These are phyloP conservation scores for Chrysogorgia sp. DNA, from an alignment of 92 coral and sea anemone genomes.

Conservation along the genomic window DNA sequence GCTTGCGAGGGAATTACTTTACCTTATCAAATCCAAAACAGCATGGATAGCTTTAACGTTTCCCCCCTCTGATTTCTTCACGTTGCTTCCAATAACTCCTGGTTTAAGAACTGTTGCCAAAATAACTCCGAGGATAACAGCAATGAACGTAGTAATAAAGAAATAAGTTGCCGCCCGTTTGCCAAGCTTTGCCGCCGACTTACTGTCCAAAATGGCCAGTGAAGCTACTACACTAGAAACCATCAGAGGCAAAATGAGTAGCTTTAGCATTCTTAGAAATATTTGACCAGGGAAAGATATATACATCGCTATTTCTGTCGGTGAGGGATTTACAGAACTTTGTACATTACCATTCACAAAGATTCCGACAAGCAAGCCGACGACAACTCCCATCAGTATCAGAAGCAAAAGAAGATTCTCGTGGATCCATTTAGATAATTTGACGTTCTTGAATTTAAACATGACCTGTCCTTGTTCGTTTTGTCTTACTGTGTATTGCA, in stretches of 20 bases:
- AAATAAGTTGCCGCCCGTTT: conserved; percentile 75
- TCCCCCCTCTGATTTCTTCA: conserved; percentile 33
- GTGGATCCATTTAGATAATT: neutral
- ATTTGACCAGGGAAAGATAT: conserved; percentile 90
- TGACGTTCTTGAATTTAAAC: neutral
- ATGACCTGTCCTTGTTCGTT: neutral
- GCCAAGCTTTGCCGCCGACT: conserved; percentile 78
- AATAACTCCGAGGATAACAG: conserved; percentile 73
- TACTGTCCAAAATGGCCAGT: conserved; percentile 71
- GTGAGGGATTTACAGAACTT: conserved; percentile 63
- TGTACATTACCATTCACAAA: conserved; percentile 68
- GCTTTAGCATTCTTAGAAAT: conserved; percentile 82
- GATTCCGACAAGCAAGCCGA: conserved; percentile 79
- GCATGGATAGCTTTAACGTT: conserved; percentile 70
- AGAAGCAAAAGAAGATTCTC: conserved; percentile 71
- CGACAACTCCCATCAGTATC: conserved; percentile 66
- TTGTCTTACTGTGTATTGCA: no score
- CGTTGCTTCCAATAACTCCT: conserved; percentile 60
- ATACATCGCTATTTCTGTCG: conserved; percentile 68
- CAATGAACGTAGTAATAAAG: conserved; percentile 65
- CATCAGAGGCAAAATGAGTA: conserved; percentile 77
- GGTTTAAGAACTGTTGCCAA: conserved; percentile 80
- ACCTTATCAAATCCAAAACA: conserved; percentile 82
- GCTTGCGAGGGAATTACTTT: no score
- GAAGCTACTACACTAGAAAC: conserved; percentile 81